phyloP scores from a whole-genome alignment of 2,888 invertebrate species.

The Mythimna vitellina region DNA sequence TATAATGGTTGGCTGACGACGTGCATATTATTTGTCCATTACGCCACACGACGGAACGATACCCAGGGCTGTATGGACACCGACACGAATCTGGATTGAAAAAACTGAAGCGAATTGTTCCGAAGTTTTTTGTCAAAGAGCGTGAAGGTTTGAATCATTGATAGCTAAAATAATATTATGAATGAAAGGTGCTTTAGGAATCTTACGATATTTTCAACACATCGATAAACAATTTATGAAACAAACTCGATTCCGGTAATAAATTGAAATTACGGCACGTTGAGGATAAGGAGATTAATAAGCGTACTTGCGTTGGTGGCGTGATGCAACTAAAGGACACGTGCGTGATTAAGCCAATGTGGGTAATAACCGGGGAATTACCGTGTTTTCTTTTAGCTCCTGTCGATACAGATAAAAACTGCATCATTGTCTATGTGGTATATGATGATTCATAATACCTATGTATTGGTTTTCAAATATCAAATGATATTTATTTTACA shows the following conservation, averaged over 20 bases:
- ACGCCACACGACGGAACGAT: slow-evolving; percentile 68
- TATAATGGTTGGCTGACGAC: slow-evolving; percentile 80
- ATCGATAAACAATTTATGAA: slow-evolving; percentile 7
- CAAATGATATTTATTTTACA: too few relatives aligned
- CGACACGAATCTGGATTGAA: slow-evolving; percentile 44
- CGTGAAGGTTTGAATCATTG: slow-evolving; percentile 33
- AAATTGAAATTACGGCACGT: slow-evolving; percentile 31
- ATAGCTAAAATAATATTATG: slow-evolving; percentile 14
- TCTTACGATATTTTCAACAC: slow-evolving; percentile 6
- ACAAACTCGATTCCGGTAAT: slow-evolving; percentile 19
- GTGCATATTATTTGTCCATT: slow-evolving; percentile 88
- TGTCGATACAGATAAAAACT: slow-evolving; percentile 4
- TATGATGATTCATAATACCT: slow-evolving; percentile 12
- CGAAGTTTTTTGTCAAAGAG: slow-evolving; percentile 23
- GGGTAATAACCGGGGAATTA: slow-evolving; percentile 9
- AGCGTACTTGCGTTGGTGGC: slow-evolving; percentile 13
- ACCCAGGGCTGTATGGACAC: slow-evolving; percentile 62
- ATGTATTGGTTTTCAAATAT: not conserved
- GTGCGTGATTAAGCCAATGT: not conserved
- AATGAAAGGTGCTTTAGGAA: slow-evolving; percentile 1
- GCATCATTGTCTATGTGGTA: not conserved
- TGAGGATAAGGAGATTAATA: slow-evolving; percentile 36
- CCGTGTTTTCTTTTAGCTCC: slow-evolving; percentile 7
- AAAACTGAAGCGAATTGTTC: slow-evolving; percentile 37
- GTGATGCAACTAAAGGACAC: slow-evolving; percentile 16